phyloP scores from a whole-genome alignment of 2,888 invertebrate genomes.

The Orthosia gracilis region DNA sequence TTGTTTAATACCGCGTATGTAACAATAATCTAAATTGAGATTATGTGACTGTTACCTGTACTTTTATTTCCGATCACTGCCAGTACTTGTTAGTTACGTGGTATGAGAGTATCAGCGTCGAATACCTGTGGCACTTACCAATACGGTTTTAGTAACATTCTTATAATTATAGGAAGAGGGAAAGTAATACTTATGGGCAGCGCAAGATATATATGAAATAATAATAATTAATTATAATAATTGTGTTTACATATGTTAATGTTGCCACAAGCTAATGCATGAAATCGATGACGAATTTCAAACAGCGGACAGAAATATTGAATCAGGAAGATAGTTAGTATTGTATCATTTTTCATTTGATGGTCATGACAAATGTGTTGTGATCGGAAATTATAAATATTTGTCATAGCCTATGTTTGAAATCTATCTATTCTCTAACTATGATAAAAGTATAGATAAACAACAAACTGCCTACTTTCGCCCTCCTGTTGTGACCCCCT shows the following conservation, averaged over 20 bases:
- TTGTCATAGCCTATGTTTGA: background rate
- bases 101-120: too few species aligned
- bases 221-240: background rate
- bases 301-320: background rate
- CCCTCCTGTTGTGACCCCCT: background rate
- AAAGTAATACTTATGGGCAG: background rate
- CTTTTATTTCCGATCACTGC: too few species aligned
- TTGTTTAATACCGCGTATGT: too few species aligned
- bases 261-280: background rate
- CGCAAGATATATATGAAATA: background rate
- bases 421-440: background rate
- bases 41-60: too few species aligned
- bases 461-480: background rate
- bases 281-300: slow-evolving; percentile 2
- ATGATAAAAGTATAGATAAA: background rate
- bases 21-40: too few species aligned
- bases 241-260: background rate
- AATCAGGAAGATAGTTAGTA: background rate
- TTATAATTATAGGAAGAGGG: background rate
- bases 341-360: background rate
- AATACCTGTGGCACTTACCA: background rate
- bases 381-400: background rate
- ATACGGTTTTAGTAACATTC: background rate
- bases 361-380: background rate
- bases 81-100: too few species aligned